phyloP scores from a whole-genome alignment of 2,113 vertebrate species.

The chimpanzee (Pan troglodytes) region DNA sequence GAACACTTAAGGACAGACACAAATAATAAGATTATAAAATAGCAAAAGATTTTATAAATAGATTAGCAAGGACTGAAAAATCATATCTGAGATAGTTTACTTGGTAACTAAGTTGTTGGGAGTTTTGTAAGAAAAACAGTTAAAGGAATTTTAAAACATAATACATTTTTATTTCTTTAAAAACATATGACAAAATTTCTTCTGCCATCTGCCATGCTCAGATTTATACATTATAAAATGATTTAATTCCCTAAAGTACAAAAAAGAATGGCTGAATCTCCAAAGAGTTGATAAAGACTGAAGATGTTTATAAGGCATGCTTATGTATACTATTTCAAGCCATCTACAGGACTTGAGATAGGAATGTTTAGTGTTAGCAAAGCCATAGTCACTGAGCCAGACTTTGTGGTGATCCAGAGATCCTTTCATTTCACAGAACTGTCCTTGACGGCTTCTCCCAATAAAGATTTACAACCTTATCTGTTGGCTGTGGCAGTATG shows the following conservation, averaged over 20 bases:
- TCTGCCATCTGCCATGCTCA: neutral
- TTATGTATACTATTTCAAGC: constrained; percentile 86
- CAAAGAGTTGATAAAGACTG: neutral
- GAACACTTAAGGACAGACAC: neutral
- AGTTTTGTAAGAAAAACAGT: neutral
- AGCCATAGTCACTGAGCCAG: constrained; percentile 88
- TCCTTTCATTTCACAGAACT: constrained; percentile 81
- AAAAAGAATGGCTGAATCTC: neutral
- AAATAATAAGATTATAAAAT: constrained; percentile 8
- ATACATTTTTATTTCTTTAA: neutral
- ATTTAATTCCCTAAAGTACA: neutral
- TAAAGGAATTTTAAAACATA: neutral
- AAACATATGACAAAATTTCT: neutral
- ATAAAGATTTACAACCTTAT: constrained; percentile 85
- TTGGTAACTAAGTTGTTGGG: neutral
- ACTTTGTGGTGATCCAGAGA: constrained; percentile 89
- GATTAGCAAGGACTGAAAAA: neutral
- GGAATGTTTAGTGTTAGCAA: constrained; percentile 82
- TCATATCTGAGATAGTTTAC: neutral
- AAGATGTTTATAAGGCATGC: constrained; percentile 69
- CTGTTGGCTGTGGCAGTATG: constrained; percentile 88
- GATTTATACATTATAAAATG: neutral
- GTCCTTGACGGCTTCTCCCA: constrained; percentile 82
- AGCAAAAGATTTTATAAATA: neutral
- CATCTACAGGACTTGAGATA: constrained; percentile 84